A percentile compares a stretch with the other conserved stretches of the same genome.
Evolutionary conservation across 64 coral and sea anemone species (phyloP).

Genomic region (Anthopleura sola): DNA sequence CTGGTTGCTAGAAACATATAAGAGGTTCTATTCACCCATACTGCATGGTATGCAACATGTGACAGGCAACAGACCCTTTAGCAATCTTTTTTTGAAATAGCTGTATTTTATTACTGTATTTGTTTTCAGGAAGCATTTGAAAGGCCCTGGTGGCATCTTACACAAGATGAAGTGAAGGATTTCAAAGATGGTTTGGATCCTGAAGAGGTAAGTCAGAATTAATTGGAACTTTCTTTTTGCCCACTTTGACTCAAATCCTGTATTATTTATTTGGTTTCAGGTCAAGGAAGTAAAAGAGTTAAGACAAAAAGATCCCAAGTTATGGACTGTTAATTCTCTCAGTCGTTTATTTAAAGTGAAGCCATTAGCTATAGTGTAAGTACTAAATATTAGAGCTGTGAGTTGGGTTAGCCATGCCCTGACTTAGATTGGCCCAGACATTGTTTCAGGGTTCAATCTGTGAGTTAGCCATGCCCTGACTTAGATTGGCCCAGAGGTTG

Average conservation of each 20-base stretch:
- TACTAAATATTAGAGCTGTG: too few relatives aligned
- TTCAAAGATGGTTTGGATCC: conserved; percentile 67
- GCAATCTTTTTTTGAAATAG: too few relatives aligned
- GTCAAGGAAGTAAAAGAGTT: conserved; percentile 54
- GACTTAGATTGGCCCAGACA: too few relatives aligned
- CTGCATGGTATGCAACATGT: too few relatives aligned
- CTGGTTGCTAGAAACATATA: too few relatives aligned
- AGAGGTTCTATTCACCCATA: too few relatives aligned
- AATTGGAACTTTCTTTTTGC: not conserved
- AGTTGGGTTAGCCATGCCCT: too few relatives aligned
- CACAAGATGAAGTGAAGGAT: conserved; percentile 35
- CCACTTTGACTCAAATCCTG: not conserved
- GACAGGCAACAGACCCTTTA: too few relatives aligned
- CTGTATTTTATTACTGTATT: not conserved
- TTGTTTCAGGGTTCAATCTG: too few relatives aligned
- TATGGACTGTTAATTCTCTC: conserved; percentile 90
- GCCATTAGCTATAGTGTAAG: conserved; percentile 81
- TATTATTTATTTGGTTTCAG: conserved; percentile 2
- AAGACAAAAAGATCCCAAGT: conserved; percentile 64
- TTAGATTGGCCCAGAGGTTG: too few relatives aligned
- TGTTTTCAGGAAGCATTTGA: conserved; percentile 30
- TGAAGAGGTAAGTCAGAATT: conserved; percentile 52
- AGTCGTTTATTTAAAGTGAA: conserved; percentile 77
- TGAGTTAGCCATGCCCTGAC: too few relatives aligned
- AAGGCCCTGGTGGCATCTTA: conserved; percentile 72